Conservation (phyloP, 1,140 invertebrate genomes). For the Diabrotica virgifera region DNA sequence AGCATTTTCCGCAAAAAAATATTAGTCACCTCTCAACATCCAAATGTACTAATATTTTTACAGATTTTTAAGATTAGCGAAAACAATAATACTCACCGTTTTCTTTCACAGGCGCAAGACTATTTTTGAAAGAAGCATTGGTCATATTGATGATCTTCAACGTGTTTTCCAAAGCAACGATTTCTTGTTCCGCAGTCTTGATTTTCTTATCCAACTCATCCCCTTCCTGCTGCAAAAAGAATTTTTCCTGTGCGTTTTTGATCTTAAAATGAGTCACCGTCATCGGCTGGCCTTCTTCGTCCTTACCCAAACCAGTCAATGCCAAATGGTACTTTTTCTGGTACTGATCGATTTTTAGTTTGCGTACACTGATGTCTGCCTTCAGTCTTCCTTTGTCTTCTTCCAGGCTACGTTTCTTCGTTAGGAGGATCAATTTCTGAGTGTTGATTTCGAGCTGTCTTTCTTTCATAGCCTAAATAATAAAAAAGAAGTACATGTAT, state of each 20-base stretch:
- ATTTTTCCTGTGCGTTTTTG: slow-evolving; percentile 66
- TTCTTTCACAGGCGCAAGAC: slow-evolving; percentile 52
- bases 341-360: slow-evolving; percentile 59
- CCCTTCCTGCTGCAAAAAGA: slow-evolving; percentile 65
- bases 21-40: no score
- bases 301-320: slow-evolving; percentile 50
- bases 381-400: slow-evolving; percentile 59
- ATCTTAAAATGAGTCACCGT: slow-evolving; percentile 66
- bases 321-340: slow-evolving; percentile 49
- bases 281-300: slow-evolving; percentile 58
- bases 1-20: no score
- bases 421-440: slow-evolving; percentile 56
- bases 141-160: slow-evolving; percentile 64
- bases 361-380: slow-evolving; percentile 54
- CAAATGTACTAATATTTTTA: no score
- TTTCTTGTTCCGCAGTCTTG: slow-evolving; percentile 64
- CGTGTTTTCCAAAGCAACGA: slow-evolving; percentile 72
- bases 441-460: slow-evolving; percentile 59
- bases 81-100: slow-evolving; percentile 43
- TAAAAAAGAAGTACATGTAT: slow-evolving; percentile 24
- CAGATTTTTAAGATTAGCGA: neutral
- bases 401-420: slow-evolving; percentile 55
- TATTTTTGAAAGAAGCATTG: slow-evolving; percentile 60
- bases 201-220: slow-evolving; percentile 66
- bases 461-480: slow-evolving; percentile 63